These are phyloP conservation scores for Turritopsis dohrnii DNA, from an alignment of 30 jellyfish, hydroid and myxozoan genomes.

Conservation along the genomic window DNA sequence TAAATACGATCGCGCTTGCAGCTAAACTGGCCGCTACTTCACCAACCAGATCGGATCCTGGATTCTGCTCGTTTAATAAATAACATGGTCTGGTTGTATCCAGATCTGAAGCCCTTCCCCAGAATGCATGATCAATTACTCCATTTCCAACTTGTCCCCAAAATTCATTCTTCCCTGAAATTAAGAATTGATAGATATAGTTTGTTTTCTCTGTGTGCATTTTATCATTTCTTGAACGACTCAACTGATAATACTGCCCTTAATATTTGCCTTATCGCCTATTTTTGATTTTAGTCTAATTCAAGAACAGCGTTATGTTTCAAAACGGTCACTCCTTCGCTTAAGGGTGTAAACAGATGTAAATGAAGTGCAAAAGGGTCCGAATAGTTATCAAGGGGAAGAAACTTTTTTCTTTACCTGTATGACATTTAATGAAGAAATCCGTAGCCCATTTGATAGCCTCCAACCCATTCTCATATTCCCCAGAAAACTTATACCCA, in stretches of 20 bases:
- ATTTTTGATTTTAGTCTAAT: no score
- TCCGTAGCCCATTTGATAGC: slow-evolving; percentile 86
- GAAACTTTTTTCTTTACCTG: neutral
- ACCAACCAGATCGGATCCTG: slow-evolving; percentile 76
- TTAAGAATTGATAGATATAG: neutral
- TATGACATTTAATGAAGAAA: slow-evolving; percentile 67
- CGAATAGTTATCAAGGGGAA: no score
- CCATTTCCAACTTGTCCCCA: slow-evolving; percentile 79
- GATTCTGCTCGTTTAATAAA: slow-evolving; percentile 34
- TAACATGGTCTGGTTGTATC: slow-evolving; percentile 39
- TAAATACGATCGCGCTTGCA: slow-evolving; percentile 55
- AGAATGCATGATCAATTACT: slow-evolving; percentile 51
- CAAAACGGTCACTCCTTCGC: no score
- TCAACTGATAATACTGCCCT: no score
- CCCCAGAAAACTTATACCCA: slow-evolving; percentile 60
- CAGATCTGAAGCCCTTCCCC: slow-evolving; percentile 81
- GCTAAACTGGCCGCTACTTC: slow-evolving; percentile 75
- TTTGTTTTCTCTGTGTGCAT: no score
- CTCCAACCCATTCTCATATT: slow-evolving; percentile 48
- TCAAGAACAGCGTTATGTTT: no score
- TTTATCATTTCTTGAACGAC: no score
- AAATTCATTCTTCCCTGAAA: slow-evolving; percentile 26
- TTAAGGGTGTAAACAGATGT: no score
- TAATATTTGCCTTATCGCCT: no score
- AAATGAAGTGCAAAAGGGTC: no score